A percentile compares a stretch with the other conserved stretches of the same genome.
phyloP scores from a whole-genome alignment of 2,797 vertebrate genomes.

The Hybognathus amarus region DNA sequence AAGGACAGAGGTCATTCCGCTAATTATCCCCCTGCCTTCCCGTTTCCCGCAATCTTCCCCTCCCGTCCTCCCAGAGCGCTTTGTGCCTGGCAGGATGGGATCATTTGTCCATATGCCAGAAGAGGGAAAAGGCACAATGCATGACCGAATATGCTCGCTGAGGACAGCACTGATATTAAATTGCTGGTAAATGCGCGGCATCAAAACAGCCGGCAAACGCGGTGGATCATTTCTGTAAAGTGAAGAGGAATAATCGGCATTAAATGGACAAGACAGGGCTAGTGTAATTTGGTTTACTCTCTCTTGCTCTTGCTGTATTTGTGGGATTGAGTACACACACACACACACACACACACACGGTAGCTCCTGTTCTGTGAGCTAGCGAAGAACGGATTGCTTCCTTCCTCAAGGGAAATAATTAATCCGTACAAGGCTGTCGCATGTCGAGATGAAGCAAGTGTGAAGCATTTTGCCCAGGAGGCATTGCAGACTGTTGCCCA shows the following conservation, averaged over 20 bases:
- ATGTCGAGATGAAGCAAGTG: constrained; percentile 80
- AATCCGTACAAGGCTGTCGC: constrained; percentile 81
- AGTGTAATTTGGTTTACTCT: constrained; percentile 34
- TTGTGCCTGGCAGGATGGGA: constrained; percentile 46
- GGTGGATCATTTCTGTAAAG: constrained; percentile 19
- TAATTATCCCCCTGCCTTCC: constrained; percentile 81
- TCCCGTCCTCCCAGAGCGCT: constrained; percentile 28
- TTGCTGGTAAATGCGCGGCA: constrained; percentile 22
- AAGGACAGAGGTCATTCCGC: constrained; percentile 82
- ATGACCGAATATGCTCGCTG: constrained; percentile 24
- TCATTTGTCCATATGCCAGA: constrained; percentile 40
- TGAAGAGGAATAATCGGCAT: constrained; percentile 25
- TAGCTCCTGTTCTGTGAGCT: constrained; percentile 20
- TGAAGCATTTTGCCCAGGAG: constrained; percentile 83
- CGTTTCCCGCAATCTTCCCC: constrained; percentile 64
- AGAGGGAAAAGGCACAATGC: constrained; percentile 27
- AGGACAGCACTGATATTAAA: constrained; percentile 36
- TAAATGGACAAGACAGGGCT: constrained; percentile 37
- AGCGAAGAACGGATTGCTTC: constrained; percentile 21
- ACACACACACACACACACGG: not conserved
- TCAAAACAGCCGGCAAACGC: not conserved
- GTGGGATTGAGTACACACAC: not conserved
- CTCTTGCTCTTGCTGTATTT: constrained; percentile 8
- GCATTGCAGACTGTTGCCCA: constrained; percentile 80
- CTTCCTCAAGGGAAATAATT: constrained; percentile 79